These are phyloP conservation scores for Pocillopora damicornis DNA, from an alignment of 64 coral and sea anemone genomes.

Conservation along the genomic window DNA sequence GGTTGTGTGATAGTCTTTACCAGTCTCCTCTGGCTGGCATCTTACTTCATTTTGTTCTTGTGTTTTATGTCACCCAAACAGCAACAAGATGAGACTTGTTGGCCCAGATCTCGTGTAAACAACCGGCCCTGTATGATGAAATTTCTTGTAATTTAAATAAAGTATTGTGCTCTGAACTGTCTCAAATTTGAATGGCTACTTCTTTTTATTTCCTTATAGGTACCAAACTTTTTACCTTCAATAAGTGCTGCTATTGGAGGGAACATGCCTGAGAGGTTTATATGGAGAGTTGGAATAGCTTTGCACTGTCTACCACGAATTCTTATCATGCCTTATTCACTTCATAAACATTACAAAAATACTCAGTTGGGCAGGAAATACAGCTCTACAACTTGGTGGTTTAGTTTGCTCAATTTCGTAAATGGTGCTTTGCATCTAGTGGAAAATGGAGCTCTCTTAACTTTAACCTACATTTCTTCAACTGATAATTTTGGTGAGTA, in stretches of 20 bases:
- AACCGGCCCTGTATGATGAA: no score
- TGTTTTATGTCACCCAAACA: no score
- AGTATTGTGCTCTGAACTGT: no score
- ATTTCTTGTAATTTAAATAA: no score
- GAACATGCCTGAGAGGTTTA: slow-evolving; percentile 76
- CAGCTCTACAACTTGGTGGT: slow-evolving; percentile 24
- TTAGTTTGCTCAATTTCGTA: slow-evolving; percentile 56
- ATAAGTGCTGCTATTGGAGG: slow-evolving; percentile 91
- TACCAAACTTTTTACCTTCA: slow-evolving; percentile 89
- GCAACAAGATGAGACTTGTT: no score
- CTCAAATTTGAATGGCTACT: background rate
- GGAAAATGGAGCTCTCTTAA: slow-evolving; percentile 78
- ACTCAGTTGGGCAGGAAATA: background rate
- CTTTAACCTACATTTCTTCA: slow-evolving; percentile 85
- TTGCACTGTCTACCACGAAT: slow-evolving; percentile 71
- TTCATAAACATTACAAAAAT: slow-evolving; percentile 29
- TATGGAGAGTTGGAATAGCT: slow-evolving; percentile 94
- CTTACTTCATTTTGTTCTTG: no score
- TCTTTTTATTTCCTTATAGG: slow-evolving; percentile 40
- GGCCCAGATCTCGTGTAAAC: no score
- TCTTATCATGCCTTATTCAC: background rate
- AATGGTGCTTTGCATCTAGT: slow-evolving; percentile 47
- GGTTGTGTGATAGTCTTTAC: no score
- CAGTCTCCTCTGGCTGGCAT: no score
- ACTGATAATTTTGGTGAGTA: slow-evolving; percentile 90